phyloP scores from a whole-genome alignment of 1,140 invertebrate genomes.

The Cotesia chilonis region DNA sequence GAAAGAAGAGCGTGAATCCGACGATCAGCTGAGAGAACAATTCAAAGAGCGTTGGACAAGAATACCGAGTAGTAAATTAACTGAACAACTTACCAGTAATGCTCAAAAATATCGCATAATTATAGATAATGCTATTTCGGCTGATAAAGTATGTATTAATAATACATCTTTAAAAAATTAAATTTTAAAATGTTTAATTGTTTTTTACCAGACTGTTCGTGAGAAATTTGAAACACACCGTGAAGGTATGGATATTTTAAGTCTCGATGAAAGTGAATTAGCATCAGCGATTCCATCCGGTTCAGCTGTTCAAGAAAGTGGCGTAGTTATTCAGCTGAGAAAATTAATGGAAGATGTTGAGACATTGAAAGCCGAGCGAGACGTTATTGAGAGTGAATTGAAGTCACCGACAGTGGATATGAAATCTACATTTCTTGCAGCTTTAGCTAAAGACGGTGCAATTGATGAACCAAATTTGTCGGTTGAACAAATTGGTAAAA shows the following conservation, averaged over 20 bases:
- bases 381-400: conserved; percentile 87
- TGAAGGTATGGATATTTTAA: conserved; percentile 84
- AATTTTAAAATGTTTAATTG: conserved; percentile 6
- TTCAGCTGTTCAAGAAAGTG: conserved; percentile 68
- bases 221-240: conserved; percentile 86
- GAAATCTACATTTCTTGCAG: conserved; percentile 81
- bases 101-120: conserved; percentile 91
- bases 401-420: conserved; percentile 87
- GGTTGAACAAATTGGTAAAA: conserved; percentile 77
- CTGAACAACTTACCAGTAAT: conserved; percentile 87
- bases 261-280: conserved; percentile 75
- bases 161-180: background rate
- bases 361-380: conserved; percentile 86
- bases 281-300: conserved; percentile 72
- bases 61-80: conserved; percentile 87
- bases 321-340: conserved; percentile 75
- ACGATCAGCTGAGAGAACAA: conserved; percentile 86
- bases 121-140: conserved; percentile 87
- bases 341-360: conserved; percentile 88
- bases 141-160: conserved; percentile 70
- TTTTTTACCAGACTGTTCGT: conserved; percentile 73
- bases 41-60: conserved; percentile 93
- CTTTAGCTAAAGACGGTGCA: conserved; percentile 83
- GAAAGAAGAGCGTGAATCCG: conserved; percentile 90
- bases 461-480: conserved; percentile 88